Conservation (phyloP, 2,113 vertebrate genomes). For the Leiothrix lutea region DNA sequence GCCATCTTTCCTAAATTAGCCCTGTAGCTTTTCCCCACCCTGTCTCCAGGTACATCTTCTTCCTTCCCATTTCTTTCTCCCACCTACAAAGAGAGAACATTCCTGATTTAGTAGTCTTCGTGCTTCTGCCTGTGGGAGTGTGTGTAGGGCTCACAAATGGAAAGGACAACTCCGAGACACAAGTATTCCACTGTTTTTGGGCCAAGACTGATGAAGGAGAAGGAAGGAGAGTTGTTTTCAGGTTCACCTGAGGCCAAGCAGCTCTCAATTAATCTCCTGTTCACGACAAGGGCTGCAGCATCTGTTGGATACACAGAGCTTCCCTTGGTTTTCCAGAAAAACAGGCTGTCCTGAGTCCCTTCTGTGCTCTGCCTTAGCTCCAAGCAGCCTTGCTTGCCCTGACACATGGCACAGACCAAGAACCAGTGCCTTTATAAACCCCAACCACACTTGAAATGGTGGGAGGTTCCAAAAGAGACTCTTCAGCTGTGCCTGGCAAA, state of each 20-base stretch:
- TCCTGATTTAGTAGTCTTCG: conserved; percentile 8
- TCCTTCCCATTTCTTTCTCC: conserved; percentile 52
- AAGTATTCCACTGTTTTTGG: neutral
- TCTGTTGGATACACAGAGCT: neutral
- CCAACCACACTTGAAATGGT: neutral
- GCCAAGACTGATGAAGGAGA: neutral
- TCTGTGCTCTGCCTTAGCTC: neutral
- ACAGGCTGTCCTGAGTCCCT: neutral
- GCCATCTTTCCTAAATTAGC: conserved; percentile 39
- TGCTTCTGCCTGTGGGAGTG: conserved; percentile 43
- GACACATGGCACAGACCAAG: neutral
- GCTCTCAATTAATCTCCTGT: neutral
- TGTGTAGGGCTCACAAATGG: conserved; percentile 7
- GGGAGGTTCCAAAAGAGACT: neutral
- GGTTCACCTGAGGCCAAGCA: neutral
- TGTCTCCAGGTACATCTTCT: conserved; percentile 57
- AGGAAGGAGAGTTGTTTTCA: neutral
- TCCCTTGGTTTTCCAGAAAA: neutral
- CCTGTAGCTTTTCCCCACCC: neutral
- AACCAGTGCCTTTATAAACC: neutral
- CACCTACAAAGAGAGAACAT: conserved; percentile 39
- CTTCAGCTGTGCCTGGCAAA: neutral
- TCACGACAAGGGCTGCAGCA: neutral
- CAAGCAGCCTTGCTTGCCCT: neutral
- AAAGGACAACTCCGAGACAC: neutral